These are phyloP conservation scores for Brenthis ino DNA, from an alignment of 2,888 invertebrate species.

Conservation along the genomic window DNA sequence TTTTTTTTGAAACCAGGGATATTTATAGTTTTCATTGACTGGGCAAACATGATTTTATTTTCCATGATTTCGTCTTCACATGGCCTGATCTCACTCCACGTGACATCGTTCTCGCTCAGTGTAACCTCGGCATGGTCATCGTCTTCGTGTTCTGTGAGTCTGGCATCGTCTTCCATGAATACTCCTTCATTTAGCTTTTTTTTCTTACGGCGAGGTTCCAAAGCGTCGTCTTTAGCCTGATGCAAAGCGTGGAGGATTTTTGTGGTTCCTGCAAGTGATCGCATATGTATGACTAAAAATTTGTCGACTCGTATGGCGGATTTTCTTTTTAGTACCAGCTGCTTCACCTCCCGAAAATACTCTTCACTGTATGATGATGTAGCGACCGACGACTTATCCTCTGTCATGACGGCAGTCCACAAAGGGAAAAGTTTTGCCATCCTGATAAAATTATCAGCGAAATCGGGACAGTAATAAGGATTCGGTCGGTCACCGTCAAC, in stretches of 20 bases:
- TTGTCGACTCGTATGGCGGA: not conserved
- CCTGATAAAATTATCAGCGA: not conserved
- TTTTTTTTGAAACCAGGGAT: too few relatives aligned
- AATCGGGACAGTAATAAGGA: too few relatives aligned
- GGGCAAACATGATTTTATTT: too few relatives aligned
- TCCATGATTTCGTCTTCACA: too few relatives aligned
- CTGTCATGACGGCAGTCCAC: not conserved
- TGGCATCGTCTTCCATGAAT: too few relatives aligned
- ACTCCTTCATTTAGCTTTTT: too few relatives aligned
- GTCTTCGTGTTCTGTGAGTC: too few relatives aligned
- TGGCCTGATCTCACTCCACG: too few relatives aligned
- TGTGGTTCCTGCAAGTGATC: not conserved
- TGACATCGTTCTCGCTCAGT: not conserved
- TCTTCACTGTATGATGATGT: not conserved
- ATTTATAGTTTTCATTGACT: too few relatives aligned
- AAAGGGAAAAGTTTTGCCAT: not conserved
- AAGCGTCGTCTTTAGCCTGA: not conserved
- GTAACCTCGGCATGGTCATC: not conserved
- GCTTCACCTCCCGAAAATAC: constrained; percentile 5
- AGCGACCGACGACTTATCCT: not conserved
- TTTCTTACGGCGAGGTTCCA: not conserved
- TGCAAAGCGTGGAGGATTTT: not conserved
- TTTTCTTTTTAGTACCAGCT: not conserved
- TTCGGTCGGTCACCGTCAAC: not conserved
- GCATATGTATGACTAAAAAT: not conserved